Percentiles rank a stretch among this genome's conserved stretches.
These are phyloP conservation scores for Perithous albicinctus DNA, from an alignment of 2,888 invertebrate genomes.

Conservation along the genomic window DNA sequence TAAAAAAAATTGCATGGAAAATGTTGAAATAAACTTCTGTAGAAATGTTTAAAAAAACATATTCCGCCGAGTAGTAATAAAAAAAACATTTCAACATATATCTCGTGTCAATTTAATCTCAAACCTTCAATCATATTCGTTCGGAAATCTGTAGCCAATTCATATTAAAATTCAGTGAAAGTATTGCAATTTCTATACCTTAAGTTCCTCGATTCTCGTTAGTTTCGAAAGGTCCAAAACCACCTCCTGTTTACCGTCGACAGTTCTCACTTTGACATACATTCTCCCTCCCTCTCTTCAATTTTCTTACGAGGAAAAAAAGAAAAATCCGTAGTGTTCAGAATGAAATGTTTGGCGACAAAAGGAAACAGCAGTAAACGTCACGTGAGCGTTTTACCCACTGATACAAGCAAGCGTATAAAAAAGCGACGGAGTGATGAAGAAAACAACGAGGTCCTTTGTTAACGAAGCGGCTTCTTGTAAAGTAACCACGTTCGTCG, in stretches of 20 bases:
- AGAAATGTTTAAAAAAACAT: no score
- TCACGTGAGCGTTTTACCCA: neutral
- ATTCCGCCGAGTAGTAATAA: no score
- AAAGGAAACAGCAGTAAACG: neutral
- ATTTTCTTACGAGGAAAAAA: no score
- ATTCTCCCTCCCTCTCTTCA: no score
- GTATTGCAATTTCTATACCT: constrained; percentile 78
- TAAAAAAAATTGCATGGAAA: no score
- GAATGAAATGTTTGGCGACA: neutral
- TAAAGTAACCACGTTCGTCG: neutral
- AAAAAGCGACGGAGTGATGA: neutral
- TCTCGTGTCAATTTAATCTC: no score
- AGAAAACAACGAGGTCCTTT: neutral
- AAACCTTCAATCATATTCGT: no score
- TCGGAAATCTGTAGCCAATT: no score
- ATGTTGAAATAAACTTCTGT: no score
- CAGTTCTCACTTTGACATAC: constrained; percentile 89
- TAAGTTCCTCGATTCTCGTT: constrained; percentile 88
- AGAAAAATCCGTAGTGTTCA: neutral
- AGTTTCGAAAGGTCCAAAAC: constrained; percentile 89
- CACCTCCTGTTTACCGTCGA: constrained; percentile 87
- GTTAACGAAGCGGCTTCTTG: constrained; percentile 1
- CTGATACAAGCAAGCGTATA: neutral
- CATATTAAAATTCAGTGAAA: neutral
- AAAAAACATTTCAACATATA: no score